These are phyloP conservation scores for Ochropleura plecta DNA, from an alignment of 2,888 invertebrate genomes.

Conservation along the genomic window DNA sequence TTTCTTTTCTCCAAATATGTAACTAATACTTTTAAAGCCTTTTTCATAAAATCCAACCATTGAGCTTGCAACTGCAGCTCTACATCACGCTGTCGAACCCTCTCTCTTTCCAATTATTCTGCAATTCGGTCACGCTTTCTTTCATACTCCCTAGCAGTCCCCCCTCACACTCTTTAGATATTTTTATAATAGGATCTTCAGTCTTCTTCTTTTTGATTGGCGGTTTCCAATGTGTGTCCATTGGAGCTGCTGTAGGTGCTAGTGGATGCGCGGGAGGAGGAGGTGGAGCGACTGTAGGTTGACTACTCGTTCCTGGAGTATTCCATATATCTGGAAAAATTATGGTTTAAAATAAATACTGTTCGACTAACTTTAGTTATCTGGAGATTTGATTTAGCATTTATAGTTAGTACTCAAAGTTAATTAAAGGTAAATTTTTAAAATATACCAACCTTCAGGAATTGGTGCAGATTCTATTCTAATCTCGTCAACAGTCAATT, in stretches of 20 bases:
- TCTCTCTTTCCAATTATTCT: constrained; percentile 13
- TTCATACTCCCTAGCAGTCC: constrained; percentile 12
- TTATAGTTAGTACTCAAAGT: neutral
- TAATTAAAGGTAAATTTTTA: neutral
- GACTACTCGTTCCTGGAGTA: constrained; percentile 9
- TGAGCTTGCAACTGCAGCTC: constrained; percentile 30
- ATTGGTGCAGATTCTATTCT: neutral
- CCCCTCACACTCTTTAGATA: constrained; percentile 4
- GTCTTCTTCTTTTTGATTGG: neutral
- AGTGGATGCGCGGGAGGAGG: neutral
- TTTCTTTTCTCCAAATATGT: constrained; percentile 2
- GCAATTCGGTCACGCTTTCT: constrained; percentile 9
- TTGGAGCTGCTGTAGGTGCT: constrained; percentile 12
- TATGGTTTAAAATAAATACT: constrained; percentile 4
- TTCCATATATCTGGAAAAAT: neutral
- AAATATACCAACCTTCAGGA: no score
- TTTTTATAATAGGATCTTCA: neutral
- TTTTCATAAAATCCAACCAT: constrained; percentile 23
- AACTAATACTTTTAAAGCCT: neutral
- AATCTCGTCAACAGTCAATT: neutral
- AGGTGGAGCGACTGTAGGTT: constrained; percentile 12
- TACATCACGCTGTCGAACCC: constrained; percentile 27
- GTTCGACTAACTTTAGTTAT: constrained; percentile 4
- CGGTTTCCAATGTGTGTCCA: neutral
- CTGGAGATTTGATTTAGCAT: neutral